Evolutionary conservation across 2,113 vertebrate genomes (phyloP).

Genomic region (Syrmaticus mikado): DNA sequence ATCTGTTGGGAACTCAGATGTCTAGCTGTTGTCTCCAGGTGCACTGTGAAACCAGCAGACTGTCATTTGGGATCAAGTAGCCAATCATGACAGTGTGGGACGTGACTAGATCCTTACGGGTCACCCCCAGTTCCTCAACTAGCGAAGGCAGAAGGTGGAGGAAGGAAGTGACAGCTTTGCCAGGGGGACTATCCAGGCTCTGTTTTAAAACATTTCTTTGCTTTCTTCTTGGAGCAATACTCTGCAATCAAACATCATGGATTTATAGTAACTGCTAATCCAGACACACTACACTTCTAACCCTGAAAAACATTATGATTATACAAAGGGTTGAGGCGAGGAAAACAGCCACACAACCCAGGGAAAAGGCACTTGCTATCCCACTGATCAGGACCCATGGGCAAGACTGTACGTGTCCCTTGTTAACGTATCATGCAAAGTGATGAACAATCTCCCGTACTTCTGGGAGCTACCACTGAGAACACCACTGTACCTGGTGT

Average conservation of each 20-base stretch:
- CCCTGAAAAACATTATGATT: background rate
- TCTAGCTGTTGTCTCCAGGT: background rate
- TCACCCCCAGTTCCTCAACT: background rate
- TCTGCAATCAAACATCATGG: background rate
- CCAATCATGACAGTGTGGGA: background rate
- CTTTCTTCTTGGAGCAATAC: background rate
- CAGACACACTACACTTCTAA: background rate
- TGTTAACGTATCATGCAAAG: background rate
- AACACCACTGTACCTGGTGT: background rate
- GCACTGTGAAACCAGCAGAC: background rate
- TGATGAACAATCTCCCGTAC: background rate
- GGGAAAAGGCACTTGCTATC: background rate
- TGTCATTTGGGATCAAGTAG: background rate
- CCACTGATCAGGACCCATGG: background rate
- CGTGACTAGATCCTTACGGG: rapidly evolving
- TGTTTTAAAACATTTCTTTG: background rate
- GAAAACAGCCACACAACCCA: background rate
- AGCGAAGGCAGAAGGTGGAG: background rate
- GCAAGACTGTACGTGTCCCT: background rate
- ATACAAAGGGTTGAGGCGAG: background rate
- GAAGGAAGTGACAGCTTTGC: background rate
- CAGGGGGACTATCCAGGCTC: background rate
- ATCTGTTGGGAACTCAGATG: background rate
- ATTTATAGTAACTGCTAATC: background rate
- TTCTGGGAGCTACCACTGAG: background rate